Percentiles rank a stretch among this genome's conserved stretches.
Conservation (phyloP, 2,797 vertebrate species). For the Manis javanica region DNA sequence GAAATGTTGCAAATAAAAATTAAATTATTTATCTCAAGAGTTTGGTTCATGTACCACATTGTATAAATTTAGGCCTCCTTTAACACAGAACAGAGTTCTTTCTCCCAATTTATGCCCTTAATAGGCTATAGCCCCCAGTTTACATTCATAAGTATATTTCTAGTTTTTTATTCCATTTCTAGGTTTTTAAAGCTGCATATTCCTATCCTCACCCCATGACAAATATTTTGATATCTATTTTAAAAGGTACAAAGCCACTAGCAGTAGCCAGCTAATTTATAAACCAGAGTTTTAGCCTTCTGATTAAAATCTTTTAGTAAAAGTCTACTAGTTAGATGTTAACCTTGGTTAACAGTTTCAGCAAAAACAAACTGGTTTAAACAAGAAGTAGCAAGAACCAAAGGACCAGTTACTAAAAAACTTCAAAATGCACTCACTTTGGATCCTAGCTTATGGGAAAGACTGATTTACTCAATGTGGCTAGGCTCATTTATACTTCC, state of each 20-base stretch:
- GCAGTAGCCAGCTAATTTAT: slow-evolving; percentile 68
- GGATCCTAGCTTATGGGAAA: neutral
- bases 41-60: neutral
- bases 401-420: slow-evolving; percentile 56
- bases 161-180: neutral
- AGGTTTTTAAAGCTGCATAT: slow-evolving; percentile 8
- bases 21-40: neutral
- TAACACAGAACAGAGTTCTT: neutral
- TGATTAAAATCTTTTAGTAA: slow-evolving; percentile 79
- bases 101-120: slow-evolving; percentile 2
- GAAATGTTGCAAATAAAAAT: slow-evolving; percentile 62
- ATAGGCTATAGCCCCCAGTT: neutral
- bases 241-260: slow-evolving; percentile 68
- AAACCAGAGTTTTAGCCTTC: slow-evolving; percentile 66
- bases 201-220: neutral
- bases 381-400: slow-evolving; percentile 64
- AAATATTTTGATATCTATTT: slow-evolving; percentile 55
- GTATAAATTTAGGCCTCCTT: neutral
- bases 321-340: slow-evolving; percentile 73
- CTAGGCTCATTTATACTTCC: slow-evolving; percentile 10
- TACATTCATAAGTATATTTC: neutral
- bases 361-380: slow-evolving; percentile 54
- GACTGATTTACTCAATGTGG: neutral
- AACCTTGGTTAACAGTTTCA: slow-evolving; percentile 62
- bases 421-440: neutral